A percentile compares a stretch with the other conserved stretches of the same genome.
These are phyloP conservation scores for Calameuta filiformis DNA, from an alignment of 2,888 invertebrate genomes.

Conservation along the genomic window DNA sequence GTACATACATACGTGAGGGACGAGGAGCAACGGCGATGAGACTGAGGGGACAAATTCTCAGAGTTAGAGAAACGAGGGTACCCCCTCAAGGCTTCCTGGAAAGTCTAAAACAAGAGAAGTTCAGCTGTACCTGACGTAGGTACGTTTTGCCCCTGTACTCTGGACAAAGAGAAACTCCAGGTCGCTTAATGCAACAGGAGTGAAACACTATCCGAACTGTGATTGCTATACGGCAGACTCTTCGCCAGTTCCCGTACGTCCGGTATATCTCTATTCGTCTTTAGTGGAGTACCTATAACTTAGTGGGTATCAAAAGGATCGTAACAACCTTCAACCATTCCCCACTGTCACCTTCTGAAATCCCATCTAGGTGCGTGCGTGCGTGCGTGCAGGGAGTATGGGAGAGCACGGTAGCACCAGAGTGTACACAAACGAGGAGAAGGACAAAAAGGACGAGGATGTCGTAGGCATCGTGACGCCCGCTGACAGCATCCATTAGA, in stretches of 20 bases:
- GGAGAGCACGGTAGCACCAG: neutral
- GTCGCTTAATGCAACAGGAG: conserved; percentile 13
- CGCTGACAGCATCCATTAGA: conserved; percentile 57
- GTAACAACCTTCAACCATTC: neutral
- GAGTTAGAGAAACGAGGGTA: neutral
- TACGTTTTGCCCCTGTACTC: neutral
- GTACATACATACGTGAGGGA: neutral
- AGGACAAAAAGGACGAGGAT: neutral
- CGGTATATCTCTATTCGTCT: neutral
- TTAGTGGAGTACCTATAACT: neutral
- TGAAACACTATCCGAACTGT: conserved; percentile 51
- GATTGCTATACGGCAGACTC: conserved; percentile 41
- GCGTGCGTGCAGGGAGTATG: neutral
- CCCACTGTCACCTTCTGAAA: neutral
- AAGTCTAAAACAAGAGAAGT: neutral
- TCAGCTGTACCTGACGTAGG: neutral
- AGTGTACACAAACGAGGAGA: neutral
- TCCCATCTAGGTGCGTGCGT: neutral
- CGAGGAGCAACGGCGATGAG: neutral
- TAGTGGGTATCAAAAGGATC: neutral
- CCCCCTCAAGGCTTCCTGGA: neutral
- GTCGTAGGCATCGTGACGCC: conserved; percentile 9
- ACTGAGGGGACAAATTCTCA: neutral
- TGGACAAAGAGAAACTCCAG: neutral
- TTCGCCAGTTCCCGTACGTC: neutral